Percentiles rank a stretch among this genome's conserved stretches.
phyloP scores from a whole-genome alignment of 2,113 vertebrate genomes.

The Barbus barbus region DNA sequence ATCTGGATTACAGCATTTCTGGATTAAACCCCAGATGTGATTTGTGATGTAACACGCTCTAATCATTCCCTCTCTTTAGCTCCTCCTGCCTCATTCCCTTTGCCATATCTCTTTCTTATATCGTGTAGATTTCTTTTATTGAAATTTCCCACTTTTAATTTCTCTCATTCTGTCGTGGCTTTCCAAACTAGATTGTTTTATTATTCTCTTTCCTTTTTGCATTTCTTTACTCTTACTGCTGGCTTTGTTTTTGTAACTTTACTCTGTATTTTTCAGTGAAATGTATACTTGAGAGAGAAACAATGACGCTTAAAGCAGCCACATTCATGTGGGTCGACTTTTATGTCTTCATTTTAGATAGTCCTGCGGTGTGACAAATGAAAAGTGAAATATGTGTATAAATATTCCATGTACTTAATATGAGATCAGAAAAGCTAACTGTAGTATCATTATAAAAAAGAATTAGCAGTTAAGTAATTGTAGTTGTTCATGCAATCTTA shows the following conservation, averaged over 20 bases:
- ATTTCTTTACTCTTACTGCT: not conserved
- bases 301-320: not conserved
- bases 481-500: not conserved
- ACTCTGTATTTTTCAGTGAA: not conserved
- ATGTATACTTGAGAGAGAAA: not conserved
- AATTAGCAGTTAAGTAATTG: not conserved
- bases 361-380: not conserved
- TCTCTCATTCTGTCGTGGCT: not conserved
- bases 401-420: not conserved
- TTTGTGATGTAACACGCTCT: constrained; percentile 60
- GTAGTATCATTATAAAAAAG: not conserved
- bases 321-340: not conserved
- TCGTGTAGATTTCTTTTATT: not conserved
- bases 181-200: no score
- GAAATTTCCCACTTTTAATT: constrained; percentile 46
- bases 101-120: not conserved
- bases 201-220: not conserved
- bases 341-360: not conserved
- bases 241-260: not conserved
- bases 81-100: not conserved
- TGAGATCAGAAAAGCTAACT: not conserved
- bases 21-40: constrained; percentile 73
- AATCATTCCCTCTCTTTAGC: not conserved
- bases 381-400: not conserved
- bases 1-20: constrained; percentile 70